A percentile compares a stretch with the other conserved stretches of the same genome.
phyloP scores from a whole-genome alignment of 2,888 invertebrate species.

The Cephus pulcher region DNA sequence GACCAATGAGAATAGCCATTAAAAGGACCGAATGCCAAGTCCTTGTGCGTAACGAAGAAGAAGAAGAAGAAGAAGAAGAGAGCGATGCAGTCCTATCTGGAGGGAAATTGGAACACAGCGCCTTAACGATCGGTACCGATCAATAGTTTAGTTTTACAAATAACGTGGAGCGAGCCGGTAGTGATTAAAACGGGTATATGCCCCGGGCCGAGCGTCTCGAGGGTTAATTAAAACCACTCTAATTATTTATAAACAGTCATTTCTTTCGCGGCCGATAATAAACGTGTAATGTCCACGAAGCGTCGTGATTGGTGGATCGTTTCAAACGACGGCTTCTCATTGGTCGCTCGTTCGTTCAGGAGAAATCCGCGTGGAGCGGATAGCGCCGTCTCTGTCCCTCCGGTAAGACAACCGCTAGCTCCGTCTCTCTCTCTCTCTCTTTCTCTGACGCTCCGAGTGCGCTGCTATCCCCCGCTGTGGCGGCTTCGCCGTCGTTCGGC shows the following conservation, averaged over 20 bases:
- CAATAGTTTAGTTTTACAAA: slow-evolving; percentile 50
- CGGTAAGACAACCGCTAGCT: background rate
- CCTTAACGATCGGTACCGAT: slow-evolving; percentile 41
- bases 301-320: background rate
- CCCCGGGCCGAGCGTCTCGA: slow-evolving; percentile 55
- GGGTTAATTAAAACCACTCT: slow-evolving; percentile 66
- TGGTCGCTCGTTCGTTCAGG: slow-evolving; percentile 38
- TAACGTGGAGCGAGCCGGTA: slow-evolving; percentile 35
- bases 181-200: slow-evolving; percentile 53
- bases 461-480: slow-evolving; percentile 8
- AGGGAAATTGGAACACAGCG: slow-evolving; percentile 37
- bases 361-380: slow-evolving; percentile 45
- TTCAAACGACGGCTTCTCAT: slow-evolving; percentile 49
- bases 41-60: too few species aligned
- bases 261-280: slow-evolving; percentile 61
- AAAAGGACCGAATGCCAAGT: too few species aligned
- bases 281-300: slow-evolving; percentile 50
- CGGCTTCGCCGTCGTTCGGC: slow-evolving; percentile 2
- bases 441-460: slow-evolving; percentile 16
- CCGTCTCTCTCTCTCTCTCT: slow-evolving; percentile 16
- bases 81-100: background rate
- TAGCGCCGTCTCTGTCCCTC: slow-evolving; percentile 10
- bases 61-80: too few species aligned
- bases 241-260: slow-evolving; percentile 67
- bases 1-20: too few species aligned